Base-by-base conservation (phyloP, 2,888 invertebrate species). In the Drosophila vallismaia region DNA sequence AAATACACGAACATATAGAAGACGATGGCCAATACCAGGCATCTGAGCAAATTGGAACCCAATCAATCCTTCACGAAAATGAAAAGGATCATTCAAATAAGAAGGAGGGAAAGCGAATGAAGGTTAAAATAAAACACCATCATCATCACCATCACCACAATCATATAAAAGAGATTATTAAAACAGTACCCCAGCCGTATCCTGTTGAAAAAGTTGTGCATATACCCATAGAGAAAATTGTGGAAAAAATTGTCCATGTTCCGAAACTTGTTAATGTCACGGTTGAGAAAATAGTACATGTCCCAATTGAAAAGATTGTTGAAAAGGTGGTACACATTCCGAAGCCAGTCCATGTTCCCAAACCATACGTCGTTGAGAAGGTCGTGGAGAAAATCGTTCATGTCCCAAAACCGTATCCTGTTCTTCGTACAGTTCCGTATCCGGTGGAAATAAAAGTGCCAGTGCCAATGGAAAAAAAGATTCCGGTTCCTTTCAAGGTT, bases 81-180 rank as follows among this genome's bases (percentile, higher is more conserved):
- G 67, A 4, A 0, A 69, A 75, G 4, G 51, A 38, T 2, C 48
- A 38, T 5, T 55, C 69, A 1, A 38, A 33, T 10, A 63, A 29
- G 9, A 67, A 64, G 14, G 56, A 69, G 14, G 36, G 14, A 9
- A 64, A 64, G 19, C 64, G 49, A 4, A 76, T 88, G 57, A 90
- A 90, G 60, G 72, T 92, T 9, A 91, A 91, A 62, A 75, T 92
- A 1, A 91, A 94, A 86, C 94, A 94, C 79, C 94, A 94, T 80
- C 94, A 94, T 80, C 94, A 94, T 76, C 94, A 94, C 79, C 94
- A 94, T 86, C 94, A 94, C 82, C 94, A 94, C 85, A 93, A 93
- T 90, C 94, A 94, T 81, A 90, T 94, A 4, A 93, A 94, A 89
- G 94, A 94, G 36, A 92, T 94, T 24, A 92, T 94, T 44, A 94